A percentile compares a stretch with the other conserved stretches of the same genome.
Conservation (phyloP, 2,113 vertebrate species). For the Fregetta grallaria region DNA sequence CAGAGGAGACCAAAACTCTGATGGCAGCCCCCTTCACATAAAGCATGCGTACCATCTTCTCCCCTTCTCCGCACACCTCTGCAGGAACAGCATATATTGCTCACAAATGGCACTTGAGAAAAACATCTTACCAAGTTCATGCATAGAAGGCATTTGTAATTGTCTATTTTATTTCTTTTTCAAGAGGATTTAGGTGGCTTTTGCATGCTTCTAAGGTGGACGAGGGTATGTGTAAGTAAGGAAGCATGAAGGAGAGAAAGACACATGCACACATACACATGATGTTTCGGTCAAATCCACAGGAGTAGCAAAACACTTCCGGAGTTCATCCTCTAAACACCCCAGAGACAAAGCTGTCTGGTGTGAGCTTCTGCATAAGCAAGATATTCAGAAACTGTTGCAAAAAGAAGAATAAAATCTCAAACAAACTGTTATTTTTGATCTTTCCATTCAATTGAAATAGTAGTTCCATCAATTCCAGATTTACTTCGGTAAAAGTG, state of each 20-base stretch:
- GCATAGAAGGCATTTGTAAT: background rate
- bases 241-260: background rate
- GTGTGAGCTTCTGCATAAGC: background rate
- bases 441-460: background rate
- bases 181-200: background rate
- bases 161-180: background rate
- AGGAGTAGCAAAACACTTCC: background rate
- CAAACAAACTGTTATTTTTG: background rate
- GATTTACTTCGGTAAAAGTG: background rate
- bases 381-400: background rate
- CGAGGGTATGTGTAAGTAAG: background rate
- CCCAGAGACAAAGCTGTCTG: background rate
- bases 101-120: background rate
- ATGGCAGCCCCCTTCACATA: background rate
- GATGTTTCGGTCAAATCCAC: background rate
- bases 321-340: background rate
- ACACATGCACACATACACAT: rapidly evolving
- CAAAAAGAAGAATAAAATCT: background rate
- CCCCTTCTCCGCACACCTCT: background rate
- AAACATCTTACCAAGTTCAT: background rate
- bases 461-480: background rate
- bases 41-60: background rate
- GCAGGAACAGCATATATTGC: background rate
- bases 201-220: background rate
- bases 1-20: background rate